Base-by-base conservation (phyloP, 2,888 invertebrate genomes). In the Noctua janthina region DNA sequence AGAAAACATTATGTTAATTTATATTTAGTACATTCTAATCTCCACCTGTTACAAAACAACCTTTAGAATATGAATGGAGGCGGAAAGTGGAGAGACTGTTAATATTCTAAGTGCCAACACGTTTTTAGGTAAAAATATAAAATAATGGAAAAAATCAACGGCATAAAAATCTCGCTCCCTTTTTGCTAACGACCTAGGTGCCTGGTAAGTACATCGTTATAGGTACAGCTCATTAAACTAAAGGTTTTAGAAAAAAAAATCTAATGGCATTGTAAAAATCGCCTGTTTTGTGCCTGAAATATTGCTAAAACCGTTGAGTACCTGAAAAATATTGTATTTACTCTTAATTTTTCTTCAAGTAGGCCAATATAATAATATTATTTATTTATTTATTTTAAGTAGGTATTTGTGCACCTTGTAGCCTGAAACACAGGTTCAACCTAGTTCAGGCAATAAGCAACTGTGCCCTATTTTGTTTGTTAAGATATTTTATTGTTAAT, bases 21-120 rank as follows among this genome's bases (percentile, higher is more conserved):
- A 62, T 62, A 29, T 83, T 74, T 23, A 54, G 35, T 49, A 49
- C 39, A 1, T 20, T 54, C 51, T 67, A 43, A 68, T 72, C 46
- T 46, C 49, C 29, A 82, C 67, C 73, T 69, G 51, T 43, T 43
- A 56, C 20, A 51, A 66, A 74, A n/a, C 17, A 29, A 51, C 54
- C 80, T 70, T 82, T 70, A 29, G 11, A 62, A 46, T 82, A 64
- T 74, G 51, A n/a, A 23, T 29, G 62, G 20, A 23, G 46, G 49
- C 35, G 11, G 10, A 68, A 80, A 46, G 35, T 39, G 20, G 64
- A 13, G 66, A 67, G 8, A 43, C 11, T 39, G 17, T 43, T 70
- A 86, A 83, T 86, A 86, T 74, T 82, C 43, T 70, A 86, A 86
- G 74, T 74, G 54, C 72, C 29, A 86, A 82, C 73, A 73, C 64